phyloP scores from a whole-genome alignment of 1,140 invertebrate species.

The Pseudomyrmex flavicornis region DNA sequence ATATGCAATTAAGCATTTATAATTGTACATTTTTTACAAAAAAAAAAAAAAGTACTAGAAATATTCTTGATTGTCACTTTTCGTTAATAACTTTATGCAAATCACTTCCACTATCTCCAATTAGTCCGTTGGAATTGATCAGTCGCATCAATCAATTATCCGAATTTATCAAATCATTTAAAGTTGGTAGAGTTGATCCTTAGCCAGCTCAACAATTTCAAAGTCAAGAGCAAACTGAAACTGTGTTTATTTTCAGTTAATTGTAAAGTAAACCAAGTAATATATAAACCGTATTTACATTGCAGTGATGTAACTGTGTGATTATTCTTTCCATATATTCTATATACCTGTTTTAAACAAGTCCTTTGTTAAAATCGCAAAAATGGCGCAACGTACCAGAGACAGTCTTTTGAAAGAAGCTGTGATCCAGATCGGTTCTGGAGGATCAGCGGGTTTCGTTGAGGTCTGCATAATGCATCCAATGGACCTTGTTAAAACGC shows the following conservation, averaged over 20 bases:
- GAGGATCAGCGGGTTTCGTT: constrained; percentile 96
- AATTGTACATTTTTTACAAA: background rate
- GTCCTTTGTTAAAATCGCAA: background rate
- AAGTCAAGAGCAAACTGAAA: no score
- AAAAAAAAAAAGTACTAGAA: background rate
- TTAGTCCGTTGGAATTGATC: no score
- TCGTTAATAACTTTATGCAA: no score
- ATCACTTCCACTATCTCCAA: no score
- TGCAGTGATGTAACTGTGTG: background rate
- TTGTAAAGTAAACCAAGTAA: no score
- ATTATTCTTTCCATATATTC: constrained; percentile 1
- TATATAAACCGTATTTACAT: no score
- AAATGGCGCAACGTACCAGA: constrained; percentile 27
- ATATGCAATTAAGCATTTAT: background rate
- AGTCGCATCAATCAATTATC: no score
- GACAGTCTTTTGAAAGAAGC: constrained; percentile 88
- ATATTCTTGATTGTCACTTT: background rate
- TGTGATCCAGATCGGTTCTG: constrained; percentile 93
- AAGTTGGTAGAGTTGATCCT: no score
- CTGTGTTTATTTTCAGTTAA: background rate
- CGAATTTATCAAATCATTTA: no score
- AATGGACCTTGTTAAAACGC: constrained; percentile 95
- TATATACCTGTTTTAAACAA: background rate
- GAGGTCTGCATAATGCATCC: constrained; percentile 99
- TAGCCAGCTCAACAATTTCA: no score